A percentile compares a stretch with the other conserved stretches of the same genome.
These are phyloP conservation scores for Hippopotamyrus pictus DNA, from an alignment of 2,797 vertebrate genomes.

Conservation along the genomic window DNA sequence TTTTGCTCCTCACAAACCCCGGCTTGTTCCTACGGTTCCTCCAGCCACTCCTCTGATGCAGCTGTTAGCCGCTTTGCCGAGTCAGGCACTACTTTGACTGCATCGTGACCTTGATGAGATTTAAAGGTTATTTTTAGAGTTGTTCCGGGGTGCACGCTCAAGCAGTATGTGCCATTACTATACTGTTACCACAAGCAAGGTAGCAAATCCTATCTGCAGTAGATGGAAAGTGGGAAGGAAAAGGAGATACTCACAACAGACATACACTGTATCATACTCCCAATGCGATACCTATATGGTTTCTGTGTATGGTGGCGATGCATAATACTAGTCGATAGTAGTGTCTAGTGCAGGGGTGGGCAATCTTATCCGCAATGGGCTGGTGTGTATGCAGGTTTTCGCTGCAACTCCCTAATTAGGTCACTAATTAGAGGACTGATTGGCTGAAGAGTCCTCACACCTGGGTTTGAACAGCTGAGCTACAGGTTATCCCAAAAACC, in stretches of 20 bases:
- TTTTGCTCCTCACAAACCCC: neutral
- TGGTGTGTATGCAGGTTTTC: no score
- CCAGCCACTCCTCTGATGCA: neutral
- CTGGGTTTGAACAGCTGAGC: no score
- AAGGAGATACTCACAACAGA: neutral
- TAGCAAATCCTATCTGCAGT: neutral
- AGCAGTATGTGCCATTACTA: neutral
- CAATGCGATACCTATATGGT: neutral
- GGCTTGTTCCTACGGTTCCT: neutral
- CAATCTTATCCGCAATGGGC: no score
- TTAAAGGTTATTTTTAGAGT: slow-evolving; percentile 5
- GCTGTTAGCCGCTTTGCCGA: neutral
- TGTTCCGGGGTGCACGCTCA: neutral
- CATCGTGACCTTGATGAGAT: neutral
- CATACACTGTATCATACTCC: neutral
- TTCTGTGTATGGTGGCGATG: neutral
- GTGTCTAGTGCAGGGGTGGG: neutral
- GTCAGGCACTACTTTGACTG: neutral
- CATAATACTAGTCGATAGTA: neutral
- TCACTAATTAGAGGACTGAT: no score
- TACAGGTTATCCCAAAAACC: no score
- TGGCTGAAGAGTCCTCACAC: no score
- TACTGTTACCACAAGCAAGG: neutral
- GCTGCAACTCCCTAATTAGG: no score
- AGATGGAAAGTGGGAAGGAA: neutral